Evolutionary conservation across 1,140 invertebrate genomes (phyloP).

Genomic region (Atta colombica): DNA sequence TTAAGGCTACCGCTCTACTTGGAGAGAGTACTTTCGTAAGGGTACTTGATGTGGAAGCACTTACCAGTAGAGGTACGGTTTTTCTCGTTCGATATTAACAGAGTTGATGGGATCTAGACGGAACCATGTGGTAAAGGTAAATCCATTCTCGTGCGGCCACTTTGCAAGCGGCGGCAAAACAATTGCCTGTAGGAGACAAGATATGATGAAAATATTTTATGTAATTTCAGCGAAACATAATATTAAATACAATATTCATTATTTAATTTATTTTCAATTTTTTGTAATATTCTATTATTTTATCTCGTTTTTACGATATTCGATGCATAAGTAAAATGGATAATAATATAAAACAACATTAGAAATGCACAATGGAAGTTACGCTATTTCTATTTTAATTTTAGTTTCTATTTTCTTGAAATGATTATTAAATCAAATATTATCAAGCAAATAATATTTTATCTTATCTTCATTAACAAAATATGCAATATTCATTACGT

Average conservation of each 20-base stretch:
- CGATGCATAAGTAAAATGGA: not conserved
- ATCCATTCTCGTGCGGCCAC: constrained; percentile 99
- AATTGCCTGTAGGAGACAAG: constrained; percentile 91
- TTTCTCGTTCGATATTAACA: constrained; percentile 99
- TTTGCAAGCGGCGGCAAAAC: constrained; percentile 98
- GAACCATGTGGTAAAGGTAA: constrained; percentile 99
- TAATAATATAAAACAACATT: not conserved
- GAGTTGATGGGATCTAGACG: constrained; percentile 99
- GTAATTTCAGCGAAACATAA: not conserved
- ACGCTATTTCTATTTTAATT: not conserved
- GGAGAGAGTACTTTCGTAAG: constrained; percentile 66
- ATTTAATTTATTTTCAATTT: not conserved
- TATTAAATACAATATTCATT: constrained; percentile 5
- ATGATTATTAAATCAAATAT: not conserved
- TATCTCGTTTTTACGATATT: not conserved
- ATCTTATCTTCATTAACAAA: not conserved
- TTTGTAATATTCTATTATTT: not conserved
- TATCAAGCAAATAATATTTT: not conserved
- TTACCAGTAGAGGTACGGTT: constrained; percentile 99
- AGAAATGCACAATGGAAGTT: not conserved
- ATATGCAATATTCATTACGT: constrained; percentile 20
- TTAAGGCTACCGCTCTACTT: constrained; percentile 52
- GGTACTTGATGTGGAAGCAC: constrained; percentile 82
- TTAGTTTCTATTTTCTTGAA: not conserved
- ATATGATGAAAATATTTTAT: constrained; percentile 2